phyloP scores from a whole-genome alignment of 2,113 vertebrate species.

The Hiodon alosoides region DNA sequence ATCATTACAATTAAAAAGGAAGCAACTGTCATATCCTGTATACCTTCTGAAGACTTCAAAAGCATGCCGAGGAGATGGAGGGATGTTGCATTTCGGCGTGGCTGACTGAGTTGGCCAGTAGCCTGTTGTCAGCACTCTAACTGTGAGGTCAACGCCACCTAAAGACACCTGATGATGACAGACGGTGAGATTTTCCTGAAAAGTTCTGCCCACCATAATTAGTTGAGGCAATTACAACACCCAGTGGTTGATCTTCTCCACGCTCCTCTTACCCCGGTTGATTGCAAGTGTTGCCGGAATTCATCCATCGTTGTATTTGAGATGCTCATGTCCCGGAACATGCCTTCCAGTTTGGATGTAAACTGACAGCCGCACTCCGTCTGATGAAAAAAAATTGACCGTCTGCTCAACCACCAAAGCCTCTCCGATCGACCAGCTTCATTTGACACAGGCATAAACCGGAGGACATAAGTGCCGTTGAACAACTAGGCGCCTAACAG shows the following conservation, averaged over 20 bases:
- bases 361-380: constrained; percentile 98
- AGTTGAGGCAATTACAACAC: too few relatives aligned
- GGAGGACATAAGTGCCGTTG: too few relatives aligned
- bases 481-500: too few relatives aligned
- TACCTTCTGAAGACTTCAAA: constrained; percentile 98
- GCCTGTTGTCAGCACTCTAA: constrained; percentile 90
- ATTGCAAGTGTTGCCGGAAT: constrained; percentile 91
- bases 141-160: constrained; percentile 91
- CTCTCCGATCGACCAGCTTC: not conserved
- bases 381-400: constrained; percentile 48
- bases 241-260: too few relatives aligned
- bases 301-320: constrained; percentile 99
- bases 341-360: constrained; percentile 97
- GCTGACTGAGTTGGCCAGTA: constrained; percentile 97
- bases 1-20: too few relatives aligned
- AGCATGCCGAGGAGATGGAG: constrained; percentile 86
- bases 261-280: constrained; percentile 71
- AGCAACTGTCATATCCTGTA: too few relatives aligned
- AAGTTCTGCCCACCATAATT: too few relatives aligned
- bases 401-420: not conserved
- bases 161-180: constrained; percentile 71
- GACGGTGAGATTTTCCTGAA: not conserved
- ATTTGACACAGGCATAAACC: too few relatives aligned
- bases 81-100: constrained; percentile 97
- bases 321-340: constrained; percentile 99